Evolutionary conservation across 2,797 vertebrate species (phyloP).

Genomic region (Manis crassicaudata): DNA sequence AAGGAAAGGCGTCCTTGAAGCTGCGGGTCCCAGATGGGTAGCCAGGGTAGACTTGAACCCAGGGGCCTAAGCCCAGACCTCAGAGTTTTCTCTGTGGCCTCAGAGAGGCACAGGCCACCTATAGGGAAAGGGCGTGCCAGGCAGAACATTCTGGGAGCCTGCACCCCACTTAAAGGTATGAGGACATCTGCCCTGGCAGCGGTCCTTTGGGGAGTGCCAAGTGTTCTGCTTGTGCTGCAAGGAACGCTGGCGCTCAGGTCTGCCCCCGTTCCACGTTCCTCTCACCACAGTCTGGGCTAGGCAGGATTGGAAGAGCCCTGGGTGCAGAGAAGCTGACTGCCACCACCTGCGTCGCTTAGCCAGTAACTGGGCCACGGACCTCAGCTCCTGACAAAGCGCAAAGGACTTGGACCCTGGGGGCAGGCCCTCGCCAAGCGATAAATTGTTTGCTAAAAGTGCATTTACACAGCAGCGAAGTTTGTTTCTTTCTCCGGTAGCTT

Average conservation of each 20-base stretch:
- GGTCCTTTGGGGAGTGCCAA: neutral
- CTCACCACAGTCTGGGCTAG: too few species aligned
- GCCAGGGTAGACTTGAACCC: neutral
- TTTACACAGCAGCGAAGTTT: slow-evolving; percentile 85
- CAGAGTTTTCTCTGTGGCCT: neutral
- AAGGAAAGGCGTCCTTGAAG: rapidly evolving
- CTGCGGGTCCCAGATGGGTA: neutral
- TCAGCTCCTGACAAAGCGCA: neutral
- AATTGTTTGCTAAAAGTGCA: slow-evolving; percentile 85
- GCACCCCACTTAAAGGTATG: neutral
- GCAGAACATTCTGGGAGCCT: neutral
- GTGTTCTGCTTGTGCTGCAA: neutral
- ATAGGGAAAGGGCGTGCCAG: neutral
- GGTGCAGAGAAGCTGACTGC: neutral
- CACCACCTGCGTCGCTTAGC: neutral
- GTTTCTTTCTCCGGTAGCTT: slow-evolving; percentile 84
- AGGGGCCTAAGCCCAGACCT: neutral
- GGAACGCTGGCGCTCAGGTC: rapidly evolving
- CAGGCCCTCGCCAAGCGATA: slow-evolving; percentile 67
- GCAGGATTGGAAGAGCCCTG: neutral
- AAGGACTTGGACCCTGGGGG: neutral
- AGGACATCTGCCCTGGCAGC: too few species aligned
- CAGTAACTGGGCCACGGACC: neutral
- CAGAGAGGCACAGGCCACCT: neutral
- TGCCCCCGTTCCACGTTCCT: rapidly evolving